phyloP scores from a whole-genome alignment of 2,113 vertebrate genomes.

The Xiphorhynchus elegans region DNA sequence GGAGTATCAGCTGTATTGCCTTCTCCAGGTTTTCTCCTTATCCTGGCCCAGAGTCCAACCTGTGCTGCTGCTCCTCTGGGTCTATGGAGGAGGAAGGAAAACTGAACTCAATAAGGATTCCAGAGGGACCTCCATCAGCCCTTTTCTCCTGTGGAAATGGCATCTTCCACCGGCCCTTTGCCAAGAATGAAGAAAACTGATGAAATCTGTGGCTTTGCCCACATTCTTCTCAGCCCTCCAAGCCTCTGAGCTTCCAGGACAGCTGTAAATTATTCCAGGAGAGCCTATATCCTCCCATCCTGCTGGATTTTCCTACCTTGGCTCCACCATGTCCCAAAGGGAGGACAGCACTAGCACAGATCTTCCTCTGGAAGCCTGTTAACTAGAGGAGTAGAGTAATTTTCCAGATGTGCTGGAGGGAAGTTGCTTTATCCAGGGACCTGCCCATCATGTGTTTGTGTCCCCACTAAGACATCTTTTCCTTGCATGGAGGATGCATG shows the following conservation, averaged over 20 bases:
- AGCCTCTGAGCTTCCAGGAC: conserved; percentile 19
- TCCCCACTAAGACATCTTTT: conserved; percentile 15
- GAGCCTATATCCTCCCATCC: conserved; percentile 14
- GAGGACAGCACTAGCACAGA: background rate
- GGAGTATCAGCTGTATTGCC: background rate
- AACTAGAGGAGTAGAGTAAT: conserved; percentile 29
- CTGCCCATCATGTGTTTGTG: background rate
- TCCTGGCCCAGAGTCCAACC: background rate
- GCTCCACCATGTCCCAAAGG: conserved; percentile 19
- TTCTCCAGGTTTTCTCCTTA: background rate
- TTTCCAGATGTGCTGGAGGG: conserved; percentile 67
- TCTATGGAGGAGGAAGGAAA: background rate
- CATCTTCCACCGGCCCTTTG: background rate
- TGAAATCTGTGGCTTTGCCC: background rate
- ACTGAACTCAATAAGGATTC: background rate
- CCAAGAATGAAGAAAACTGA: background rate
- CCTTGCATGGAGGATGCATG: background rate
- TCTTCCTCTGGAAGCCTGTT: conserved; percentile 62
- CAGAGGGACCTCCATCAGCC: background rate
- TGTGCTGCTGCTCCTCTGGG: background rate
- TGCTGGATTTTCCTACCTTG: conserved; percentile 54
- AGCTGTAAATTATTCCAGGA: conserved; percentile 46
- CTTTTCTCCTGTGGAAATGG: background rate
- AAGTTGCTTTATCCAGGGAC: background rate
- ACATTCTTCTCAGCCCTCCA: background rate